Base-by-base conservation (phyloP, 2,113 vertebrate species). In the Oncorhynchus clarkii region DNA sequence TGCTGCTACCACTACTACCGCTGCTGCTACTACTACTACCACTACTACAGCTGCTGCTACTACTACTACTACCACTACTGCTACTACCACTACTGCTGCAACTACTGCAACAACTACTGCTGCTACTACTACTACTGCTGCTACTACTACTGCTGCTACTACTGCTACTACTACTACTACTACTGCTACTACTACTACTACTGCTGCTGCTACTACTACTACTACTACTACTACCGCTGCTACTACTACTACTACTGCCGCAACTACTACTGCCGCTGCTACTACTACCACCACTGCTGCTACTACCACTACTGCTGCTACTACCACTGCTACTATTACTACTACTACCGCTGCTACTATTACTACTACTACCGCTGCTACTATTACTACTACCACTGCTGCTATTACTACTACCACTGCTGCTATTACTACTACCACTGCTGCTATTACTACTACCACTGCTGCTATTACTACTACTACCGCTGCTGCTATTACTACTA, bases 211-310 rank as follows among this genome's bases (percentile, higher is more conserved):
- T 29, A 0, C 29, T 0, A 29, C 68, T 5, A 75, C 81, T 72
- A 4, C 29, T 4, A 4, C 3, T 29, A 29, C 0, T 29, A 4
- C 29, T 29, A 78, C 70, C 5, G 75, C 81, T 72, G 1, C 59
- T 72, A 62, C 60, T 29, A 0, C 29, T 29, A 0, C 29, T 4
- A 4, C 29, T n/a, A n/a, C n/a, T n/a, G n/a, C n/a, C n/a, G n/a
- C n/a, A n/a, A 4, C 29, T 4, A 4, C 3, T 29, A 29, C 0
- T 29, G 4, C 29, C n/a, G n/a, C n/a, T n/a, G n/a, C n/a, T 29
- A 78, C 70, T 5, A 31, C 68, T 5, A 16, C 60, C 74, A 70
- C n/a, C n/a, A n/a, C 66, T 73, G 75, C 81, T 72, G 1, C 59
- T 72, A 62, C 60, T 29, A 0, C 29, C n/a, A n/a, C n/a, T n/a